These are phyloP conservation scores for Drosophila emarginata DNA, from an alignment of 2,888 invertebrate species.

Conservation along the genomic window DNA sequence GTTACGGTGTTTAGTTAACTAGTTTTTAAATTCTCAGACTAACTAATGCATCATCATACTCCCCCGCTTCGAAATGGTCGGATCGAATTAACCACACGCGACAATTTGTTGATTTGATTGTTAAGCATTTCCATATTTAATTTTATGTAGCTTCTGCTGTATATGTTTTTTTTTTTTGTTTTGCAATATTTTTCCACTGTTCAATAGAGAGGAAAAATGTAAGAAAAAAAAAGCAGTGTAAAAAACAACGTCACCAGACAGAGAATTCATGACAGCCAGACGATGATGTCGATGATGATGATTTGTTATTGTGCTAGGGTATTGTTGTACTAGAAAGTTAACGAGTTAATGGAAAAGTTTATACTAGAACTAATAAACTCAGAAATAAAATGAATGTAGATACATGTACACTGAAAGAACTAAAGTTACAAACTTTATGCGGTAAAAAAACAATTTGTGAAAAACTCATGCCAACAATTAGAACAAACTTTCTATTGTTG, in stretches of 20 bases:
- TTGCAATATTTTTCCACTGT: constrained; percentile 63
- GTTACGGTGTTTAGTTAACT: constrained; percentile 51
- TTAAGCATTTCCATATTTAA: constrained; percentile 59
- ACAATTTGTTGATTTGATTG: constrained; percentile 35
- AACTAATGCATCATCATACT: background rate
- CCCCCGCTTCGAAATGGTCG: constrained; percentile 21
- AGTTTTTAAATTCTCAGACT: background rate
- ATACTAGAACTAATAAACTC: constrained; percentile 49
- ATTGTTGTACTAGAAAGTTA: constrained; percentile 65
- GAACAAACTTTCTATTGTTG: background rate
- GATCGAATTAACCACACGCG: constrained; percentile 50
- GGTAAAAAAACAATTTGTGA: background rate
- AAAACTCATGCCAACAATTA: background rate
- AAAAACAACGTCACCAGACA: constrained; percentile 48
- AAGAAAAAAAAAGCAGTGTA: background rate
- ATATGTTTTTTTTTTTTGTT: constrained; percentile 17
- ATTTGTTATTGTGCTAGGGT: constrained; percentile 40
- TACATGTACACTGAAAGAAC: background rate
- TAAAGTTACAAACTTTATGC: background rate
- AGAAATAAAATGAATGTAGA: constrained; percentile 6
- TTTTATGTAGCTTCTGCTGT: constrained; percentile 49
- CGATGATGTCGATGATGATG: constrained; percentile 55
- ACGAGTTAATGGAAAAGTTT: constrained; percentile 78
- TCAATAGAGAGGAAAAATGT: constrained; percentile 35
- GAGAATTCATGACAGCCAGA: constrained; percentile 61